Base-by-base conservation (phyloP, 2,113 vertebrate genomes). In the Electrona antarctica region DNA sequence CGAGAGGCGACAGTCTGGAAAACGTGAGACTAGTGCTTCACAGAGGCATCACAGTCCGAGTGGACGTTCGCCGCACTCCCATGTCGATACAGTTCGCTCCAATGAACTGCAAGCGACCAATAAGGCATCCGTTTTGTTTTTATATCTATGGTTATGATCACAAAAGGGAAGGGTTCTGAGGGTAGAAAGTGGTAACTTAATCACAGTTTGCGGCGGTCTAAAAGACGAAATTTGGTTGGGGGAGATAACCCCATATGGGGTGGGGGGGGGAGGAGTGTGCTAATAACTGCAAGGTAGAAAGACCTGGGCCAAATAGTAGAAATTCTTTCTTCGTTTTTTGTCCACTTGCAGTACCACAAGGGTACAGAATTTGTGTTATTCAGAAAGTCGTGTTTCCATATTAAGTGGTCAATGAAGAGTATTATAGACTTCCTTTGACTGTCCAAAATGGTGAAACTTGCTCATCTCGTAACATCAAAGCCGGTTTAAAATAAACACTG, bases 251-350 rank as follows among this genome's bases (percentile, higher is more conserved):
- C 46, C 47, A 50, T 11, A 78, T 29, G 50, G 8, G 6, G 4
- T 1, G 52, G 13, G 13, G 13, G 12, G 14, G 12, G n/a, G n/a
- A n/a, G n/a, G n/a, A n/a, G 21, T 21, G 21, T 21, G 21, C 21
- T 21, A 21, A 21, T 21, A 21, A 21, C 21, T 21, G 3, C 46
- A 55, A 61, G 12, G 8, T 55, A 41, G 46, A 9, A 55, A 68
- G 15, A 69, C 48, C 69, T 62, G 7, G 61, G 11, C 33, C 33
- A 73, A 71, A 47, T 71, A 60, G 58, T 76, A 79, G 55, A 50
- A 76, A 77, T 84, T 14, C 13, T 12, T 54, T 54, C 51, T n/a
- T n/a, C 3, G 3, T 10, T 8, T 14, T 7, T 10, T 5, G 5
- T 56, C 64, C 6, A 12, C 49, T 33, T 60, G 46, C 50, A 69